Evolutionary conservation across 2,113 vertebrate species (phyloP).

Genomic region (Phrynosoma blainvillii): DNA sequence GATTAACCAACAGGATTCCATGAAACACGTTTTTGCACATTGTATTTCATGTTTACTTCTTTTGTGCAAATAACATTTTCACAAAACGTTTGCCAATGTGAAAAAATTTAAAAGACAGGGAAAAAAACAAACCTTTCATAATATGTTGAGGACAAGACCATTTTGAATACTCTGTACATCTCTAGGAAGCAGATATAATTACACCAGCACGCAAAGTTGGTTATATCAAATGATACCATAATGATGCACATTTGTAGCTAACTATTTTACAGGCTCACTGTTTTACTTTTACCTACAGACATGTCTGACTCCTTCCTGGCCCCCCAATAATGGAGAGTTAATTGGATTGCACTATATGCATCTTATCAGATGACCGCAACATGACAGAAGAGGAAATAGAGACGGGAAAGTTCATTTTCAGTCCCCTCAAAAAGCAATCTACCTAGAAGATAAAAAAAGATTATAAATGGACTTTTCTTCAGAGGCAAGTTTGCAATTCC

Average conservation of each 20-base stretch:
- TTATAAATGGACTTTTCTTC: not conserved
- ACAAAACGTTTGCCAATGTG: no score
- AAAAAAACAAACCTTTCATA: no score
- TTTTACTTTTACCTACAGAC: not conserved
- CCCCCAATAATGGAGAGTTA: not conserved
- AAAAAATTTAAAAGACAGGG: no score
- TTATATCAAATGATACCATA: not conserved
- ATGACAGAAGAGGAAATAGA: not conserved
- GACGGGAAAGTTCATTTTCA: not conserved
- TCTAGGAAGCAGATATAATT: not conserved
- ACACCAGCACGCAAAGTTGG: not conserved
- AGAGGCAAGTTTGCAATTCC: not conserved
- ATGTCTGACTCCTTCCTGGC: not conserved
- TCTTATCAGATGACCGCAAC: slow-evolving; percentile 7
- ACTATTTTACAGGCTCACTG: not conserved
- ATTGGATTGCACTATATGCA: not conserved
- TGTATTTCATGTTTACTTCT: no score
- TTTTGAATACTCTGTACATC: no score
- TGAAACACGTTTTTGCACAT: no score
- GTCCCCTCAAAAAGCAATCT: not conserved
- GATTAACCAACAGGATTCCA: no score
- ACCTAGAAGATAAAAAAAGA: not conserved
- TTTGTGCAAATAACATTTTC: no score
- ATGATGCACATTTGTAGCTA: not conserved
- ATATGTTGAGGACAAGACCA: no score